A percentile compares a stretch with the other conserved stretches of the same genome.
phyloP scores from a whole-genome alignment of 2,888 invertebrate genomes.

The Encarsia formosa region DNA sequence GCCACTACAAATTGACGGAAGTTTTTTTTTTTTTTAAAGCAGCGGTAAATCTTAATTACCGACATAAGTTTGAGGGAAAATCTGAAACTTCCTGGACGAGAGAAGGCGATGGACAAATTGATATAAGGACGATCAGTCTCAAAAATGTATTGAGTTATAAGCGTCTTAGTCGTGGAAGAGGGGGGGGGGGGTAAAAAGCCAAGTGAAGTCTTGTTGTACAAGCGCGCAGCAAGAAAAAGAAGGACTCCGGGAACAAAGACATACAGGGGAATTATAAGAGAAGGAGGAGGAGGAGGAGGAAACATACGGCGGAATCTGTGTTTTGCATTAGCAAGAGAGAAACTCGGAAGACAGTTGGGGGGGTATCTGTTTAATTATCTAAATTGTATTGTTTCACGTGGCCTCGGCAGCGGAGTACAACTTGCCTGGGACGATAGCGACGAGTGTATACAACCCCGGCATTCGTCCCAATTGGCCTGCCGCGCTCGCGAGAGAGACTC shows the following conservation, averaged over 20 bases:
- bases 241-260: too few relatives aligned
- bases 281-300: not conserved
- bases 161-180: too few relatives aligned
- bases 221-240: too few relatives aligned
- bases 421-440: not conserved
- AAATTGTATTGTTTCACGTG: constrained; percentile 39
- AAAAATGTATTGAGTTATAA: too few relatives aligned
- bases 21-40: not conserved
- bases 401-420: constrained; percentile 14
- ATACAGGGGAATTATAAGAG: too few relatives aligned
- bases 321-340: constrained; percentile 36
- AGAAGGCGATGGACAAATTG: too few relatives aligned
- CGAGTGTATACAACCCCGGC: constrained; percentile 8
- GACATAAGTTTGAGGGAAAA: too few relatives aligned
- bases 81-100: too few relatives aligned
- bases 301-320: constrained; percentile 15
- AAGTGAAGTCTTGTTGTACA: too few relatives aligned
- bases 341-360: not conserved
- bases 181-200: too few relatives aligned
- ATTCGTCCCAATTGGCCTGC: constrained; percentile 18
- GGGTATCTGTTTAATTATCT: constrained; percentile 44
- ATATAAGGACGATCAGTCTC: too few relatives aligned
- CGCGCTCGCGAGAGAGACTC: not conserved
- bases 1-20: constrained; percentile 9
- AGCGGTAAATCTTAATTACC: too few relatives aligned